Base-by-base conservation (phyloP, 1,140 invertebrate species). In the Harpegnathos saltator region DNA sequence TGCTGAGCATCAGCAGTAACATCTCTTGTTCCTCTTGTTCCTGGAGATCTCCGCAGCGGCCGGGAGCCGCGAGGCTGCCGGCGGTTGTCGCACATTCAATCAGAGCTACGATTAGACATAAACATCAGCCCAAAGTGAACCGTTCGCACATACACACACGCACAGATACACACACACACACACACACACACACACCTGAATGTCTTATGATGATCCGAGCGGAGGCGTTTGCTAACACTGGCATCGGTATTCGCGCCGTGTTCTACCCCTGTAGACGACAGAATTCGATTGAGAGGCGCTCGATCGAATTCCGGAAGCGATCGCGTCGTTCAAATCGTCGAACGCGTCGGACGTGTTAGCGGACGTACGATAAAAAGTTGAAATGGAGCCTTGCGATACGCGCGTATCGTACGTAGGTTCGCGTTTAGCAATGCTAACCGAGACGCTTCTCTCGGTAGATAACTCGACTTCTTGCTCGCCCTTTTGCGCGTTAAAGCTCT, bases 11-110 rank as follows among this genome's bases (percentile, higher is more conserved):
- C 29, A 33, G 29, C n/a, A 33, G 29, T 5, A 11, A 44, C 9
- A 44, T 44, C 15, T 15, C 54, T 72, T 72, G 69, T 72, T 72
- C 24, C 52, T 52, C 44, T 72, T 72, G 69, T 72, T 72, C 24
- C 52, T 52, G 22, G n/a, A 72, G 38, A 72, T 72, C 38, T 44
- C 29, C 29, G 52, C 26, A 44, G 38, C 38, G 7, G 33, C 12
- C 14, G 7, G 15, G 22, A 56, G 58, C 14, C 12, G 29, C 29
- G 56, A 56, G 15, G 11, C 68, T 56, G 68, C 33, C 33, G 33
- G 56, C 56, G 24, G 1, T 33, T 29, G n/a, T 72, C 12, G n/a
- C 15, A 24, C 52, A 59, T 72, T 72, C 69, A 58, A 72, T 72
- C 29, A 72, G 26, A 19, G 58, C 69, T 72, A 59, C 69, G 29